phyloP scores from a whole-genome alignment of 2,888 invertebrate species.

The Alentia gelatinosa region DNA sequence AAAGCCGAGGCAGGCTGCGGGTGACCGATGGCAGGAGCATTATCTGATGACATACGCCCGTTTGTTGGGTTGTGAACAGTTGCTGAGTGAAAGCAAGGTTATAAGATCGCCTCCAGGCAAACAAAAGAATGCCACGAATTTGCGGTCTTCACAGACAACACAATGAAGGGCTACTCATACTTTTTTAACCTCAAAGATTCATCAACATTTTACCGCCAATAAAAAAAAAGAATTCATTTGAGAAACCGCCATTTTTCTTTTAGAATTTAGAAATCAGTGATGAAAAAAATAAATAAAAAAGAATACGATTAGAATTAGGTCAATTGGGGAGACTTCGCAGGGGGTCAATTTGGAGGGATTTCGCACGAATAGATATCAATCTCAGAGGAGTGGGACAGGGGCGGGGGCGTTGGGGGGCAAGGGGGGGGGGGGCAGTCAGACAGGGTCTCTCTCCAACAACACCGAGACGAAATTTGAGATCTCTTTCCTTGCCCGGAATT shows the following conservation, averaged over 20 bases:
- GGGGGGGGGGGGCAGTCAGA: not conserved
- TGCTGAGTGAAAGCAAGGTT: not conserved
- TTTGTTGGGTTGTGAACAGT: not conserved
- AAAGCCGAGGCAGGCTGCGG: not conserved
- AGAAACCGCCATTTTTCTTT: no score
- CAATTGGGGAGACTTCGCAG: not conserved
- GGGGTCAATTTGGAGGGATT: not conserved
- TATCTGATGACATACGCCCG: not conserved
- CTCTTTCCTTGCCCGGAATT: conserved; percentile 1
- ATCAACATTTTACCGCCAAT: no score
- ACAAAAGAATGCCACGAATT: no score
- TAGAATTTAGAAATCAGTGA: no score
- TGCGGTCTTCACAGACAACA: no score
- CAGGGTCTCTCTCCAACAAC: not conserved
- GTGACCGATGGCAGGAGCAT: not conserved
- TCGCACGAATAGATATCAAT: not conserved
- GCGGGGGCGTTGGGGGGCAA: not conserved
- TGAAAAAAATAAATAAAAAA: not conserved
- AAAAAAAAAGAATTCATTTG: no score
- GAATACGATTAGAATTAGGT: not conserved
- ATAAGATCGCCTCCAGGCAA: no score
- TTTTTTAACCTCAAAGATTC: no score
- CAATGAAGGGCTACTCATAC: no score
- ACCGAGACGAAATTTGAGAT: conserved; percentile 17
- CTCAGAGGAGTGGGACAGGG: not conserved